These are phyloP conservation scores for Piprites chloris DNA, from an alignment of 2,113 vertebrate species.

Conservation along the genomic window DNA sequence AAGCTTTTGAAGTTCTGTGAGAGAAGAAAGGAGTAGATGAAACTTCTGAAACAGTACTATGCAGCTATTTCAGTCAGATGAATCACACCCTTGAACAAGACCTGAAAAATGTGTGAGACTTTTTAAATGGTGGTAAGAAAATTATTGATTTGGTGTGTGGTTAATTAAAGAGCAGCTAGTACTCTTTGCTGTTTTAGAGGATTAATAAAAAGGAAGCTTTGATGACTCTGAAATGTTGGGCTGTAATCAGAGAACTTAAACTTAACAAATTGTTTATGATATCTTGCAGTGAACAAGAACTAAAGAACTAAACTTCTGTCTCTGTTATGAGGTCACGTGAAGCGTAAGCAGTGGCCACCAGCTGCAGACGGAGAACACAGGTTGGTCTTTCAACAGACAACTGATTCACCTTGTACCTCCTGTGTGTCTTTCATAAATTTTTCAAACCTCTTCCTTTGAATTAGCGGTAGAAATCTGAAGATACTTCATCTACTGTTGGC, in stretches of 20 bases:
- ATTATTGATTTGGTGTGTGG: not conserved
- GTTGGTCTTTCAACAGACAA: not conserved
- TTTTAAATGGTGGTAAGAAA: not conserved
- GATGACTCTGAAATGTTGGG: not conserved
- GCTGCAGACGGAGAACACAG: not conserved
- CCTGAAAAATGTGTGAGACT: not conserved
- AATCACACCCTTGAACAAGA: not conserved
- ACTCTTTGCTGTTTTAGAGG: not conserved
- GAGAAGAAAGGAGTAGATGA: not conserved
- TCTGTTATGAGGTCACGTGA: not conserved
- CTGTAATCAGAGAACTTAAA: not conserved
- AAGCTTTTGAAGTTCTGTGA: not conserved
- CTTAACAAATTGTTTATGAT: not conserved
- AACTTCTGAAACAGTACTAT: not conserved
- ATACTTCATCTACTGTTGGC: not conserved
- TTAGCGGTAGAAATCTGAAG: not conserved
- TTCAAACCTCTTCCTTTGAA: not conserved
- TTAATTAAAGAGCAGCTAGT: slow-evolving; percentile 31
- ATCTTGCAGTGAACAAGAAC: not conserved
- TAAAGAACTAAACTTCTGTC: not conserved
- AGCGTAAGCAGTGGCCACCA: not conserved
- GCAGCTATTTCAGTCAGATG: not conserved
- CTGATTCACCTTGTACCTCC: not conserved
- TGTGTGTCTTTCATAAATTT: not conserved
- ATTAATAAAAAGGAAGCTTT: not conserved